Percentiles rank a stretch among this genome's conserved stretches.
Evolutionary conservation across 2,888 invertebrate genomes (phyloP).

Genomic region (Odontocerum albicorne): DNA sequence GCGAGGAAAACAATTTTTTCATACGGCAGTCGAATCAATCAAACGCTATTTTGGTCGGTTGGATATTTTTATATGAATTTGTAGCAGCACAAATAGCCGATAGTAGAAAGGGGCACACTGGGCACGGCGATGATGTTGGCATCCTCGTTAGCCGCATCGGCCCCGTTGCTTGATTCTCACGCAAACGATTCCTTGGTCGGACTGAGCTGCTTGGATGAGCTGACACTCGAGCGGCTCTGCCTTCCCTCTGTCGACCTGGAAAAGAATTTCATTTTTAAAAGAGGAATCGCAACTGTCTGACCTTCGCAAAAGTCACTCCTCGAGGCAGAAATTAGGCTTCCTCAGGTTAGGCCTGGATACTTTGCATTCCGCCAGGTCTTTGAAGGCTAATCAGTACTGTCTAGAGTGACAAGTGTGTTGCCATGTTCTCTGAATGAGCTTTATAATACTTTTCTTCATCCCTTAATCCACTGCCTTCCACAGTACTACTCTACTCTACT

Average conservation of each 20-base stretch:
- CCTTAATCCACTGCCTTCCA: too few species aligned
- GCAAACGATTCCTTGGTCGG: conserved; percentile 53
- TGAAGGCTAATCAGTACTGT: too few species aligned
- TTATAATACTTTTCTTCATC: too few species aligned
- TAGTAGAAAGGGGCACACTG: conserved; percentile 11
- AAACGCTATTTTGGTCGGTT: not conserved
- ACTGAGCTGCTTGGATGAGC: conserved; percentile 47
- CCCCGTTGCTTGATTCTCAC: conserved; percentile 23
- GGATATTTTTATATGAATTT: conserved; percentile 1
- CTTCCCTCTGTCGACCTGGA: conserved; percentile 53
- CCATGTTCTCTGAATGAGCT: too few species aligned
- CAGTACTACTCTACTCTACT: too few species aligned
- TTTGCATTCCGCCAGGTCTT: too few species aligned
- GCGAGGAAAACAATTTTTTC: not conserved
- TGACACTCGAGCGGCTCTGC: conserved; percentile 48
- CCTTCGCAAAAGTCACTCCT: too few species aligned
- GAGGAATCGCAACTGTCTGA: too few species aligned
- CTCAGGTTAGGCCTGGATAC: too few species aligned
- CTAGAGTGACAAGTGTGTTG: too few species aligned
- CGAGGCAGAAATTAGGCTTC: too few species aligned
- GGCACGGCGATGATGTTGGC: conserved; percentile 6
- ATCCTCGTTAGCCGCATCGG: not conserved
- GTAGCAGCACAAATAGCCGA: conserved; percentile 17
- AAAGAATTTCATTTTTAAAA: too few species aligned
- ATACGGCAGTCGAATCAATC: not conserved